phyloP scores from a whole-genome alignment of 2,888 invertebrate genomes.

The Standfussiana lucernea region DNA sequence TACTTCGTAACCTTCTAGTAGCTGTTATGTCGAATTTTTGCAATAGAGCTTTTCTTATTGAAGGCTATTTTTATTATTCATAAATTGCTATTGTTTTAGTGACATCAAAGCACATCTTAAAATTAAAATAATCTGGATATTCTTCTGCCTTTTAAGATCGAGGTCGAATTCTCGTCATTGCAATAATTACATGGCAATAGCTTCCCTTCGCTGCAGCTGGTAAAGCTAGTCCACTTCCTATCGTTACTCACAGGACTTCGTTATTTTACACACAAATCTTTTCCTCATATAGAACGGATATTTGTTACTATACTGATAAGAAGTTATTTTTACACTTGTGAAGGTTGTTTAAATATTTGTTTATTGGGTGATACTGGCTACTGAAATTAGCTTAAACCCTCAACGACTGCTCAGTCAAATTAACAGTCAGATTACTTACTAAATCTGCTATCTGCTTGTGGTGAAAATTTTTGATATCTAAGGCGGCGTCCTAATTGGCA shows the following conservation, averaged over 20 bases:
- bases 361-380: not conserved
- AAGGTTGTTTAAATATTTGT: not conserved
- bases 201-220: not conserved
- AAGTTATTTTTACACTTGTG: not conserved
- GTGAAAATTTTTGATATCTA: not conserved
- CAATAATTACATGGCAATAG: not conserved
- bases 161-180: not conserved
- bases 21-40: not conserved
- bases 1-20: not conserved
- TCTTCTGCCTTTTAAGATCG: not conserved
- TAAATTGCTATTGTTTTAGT: too few relatives aligned
- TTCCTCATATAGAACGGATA: not conserved
- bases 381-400: not conserved
- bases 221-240: not conserved
- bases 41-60: not conserved
- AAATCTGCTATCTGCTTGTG: not conserved
- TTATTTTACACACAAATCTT: not conserved
- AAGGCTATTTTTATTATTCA: too few relatives aligned
- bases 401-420: not conserved
- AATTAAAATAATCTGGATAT: not conserved
- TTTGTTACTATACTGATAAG: not conserved
- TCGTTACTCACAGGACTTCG: slow-evolving; percentile 11
- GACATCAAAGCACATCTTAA: too few relatives aligned
- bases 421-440: not conserved
- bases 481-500: too few relatives aligned